These are phyloP conservation scores for Callipepla squamata DNA, from an alignment of 2,113 vertebrate species.

Conservation along the genomic window DNA sequence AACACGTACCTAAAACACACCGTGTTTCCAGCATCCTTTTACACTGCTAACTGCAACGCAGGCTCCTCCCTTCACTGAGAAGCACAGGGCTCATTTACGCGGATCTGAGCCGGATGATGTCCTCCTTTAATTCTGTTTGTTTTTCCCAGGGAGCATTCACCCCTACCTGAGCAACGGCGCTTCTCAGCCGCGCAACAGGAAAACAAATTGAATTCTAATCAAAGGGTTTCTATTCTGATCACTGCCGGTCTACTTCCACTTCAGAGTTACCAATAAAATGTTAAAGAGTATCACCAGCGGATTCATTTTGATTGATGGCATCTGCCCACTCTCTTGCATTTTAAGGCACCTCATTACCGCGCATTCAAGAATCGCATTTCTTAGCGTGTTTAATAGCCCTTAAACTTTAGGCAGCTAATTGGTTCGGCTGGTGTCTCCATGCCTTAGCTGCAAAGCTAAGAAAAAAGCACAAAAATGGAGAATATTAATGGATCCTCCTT, in stretches of 20 bases:
- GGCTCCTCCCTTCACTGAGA: neutral
- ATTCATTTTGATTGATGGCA: slow-evolving; percentile 59
- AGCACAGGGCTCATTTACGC: neutral
- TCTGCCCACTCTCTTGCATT: slow-evolving; percentile 53
- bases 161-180: neutral
- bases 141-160: slow-evolving; percentile 25
- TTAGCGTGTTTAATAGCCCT: slow-evolving; percentile 56
- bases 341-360: slow-evolving; percentile 48
- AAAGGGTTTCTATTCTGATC: slow-evolving; percentile 52
- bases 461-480: neutral
- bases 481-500: slow-evolving; percentile 51
- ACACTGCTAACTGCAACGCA: neutral
- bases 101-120: neutral
- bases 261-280: slow-evolving; percentile 43
- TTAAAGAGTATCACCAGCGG: neutral
- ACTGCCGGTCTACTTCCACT: neutral
- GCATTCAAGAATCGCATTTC: slow-evolving; percentile 32
- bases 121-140: slow-evolving; percentile 30
- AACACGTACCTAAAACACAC: neutral
- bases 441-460: slow-evolving; percentile 45
- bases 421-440: neutral
- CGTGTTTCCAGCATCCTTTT: neutral
- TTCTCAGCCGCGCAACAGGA: neutral
- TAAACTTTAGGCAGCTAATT: slow-evolving; percentile 48
- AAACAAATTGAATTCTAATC: slow-evolving; percentile 43